Conservation (phyloP, 2,113 vertebrate genomes). For the Bucco capensis region DNA sequence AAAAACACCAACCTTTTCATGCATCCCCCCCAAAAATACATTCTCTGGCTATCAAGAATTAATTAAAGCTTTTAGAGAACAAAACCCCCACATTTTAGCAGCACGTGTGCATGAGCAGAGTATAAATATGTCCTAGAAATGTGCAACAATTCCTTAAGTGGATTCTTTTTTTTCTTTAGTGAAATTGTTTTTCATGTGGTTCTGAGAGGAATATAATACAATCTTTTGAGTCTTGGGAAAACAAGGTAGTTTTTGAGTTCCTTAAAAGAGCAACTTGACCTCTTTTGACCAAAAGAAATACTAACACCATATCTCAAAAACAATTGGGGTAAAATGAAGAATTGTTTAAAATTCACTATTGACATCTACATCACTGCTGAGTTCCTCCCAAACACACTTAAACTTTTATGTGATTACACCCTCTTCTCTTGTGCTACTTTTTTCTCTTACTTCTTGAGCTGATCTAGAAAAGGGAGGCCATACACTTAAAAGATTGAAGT, state of each 20-base stretch:
- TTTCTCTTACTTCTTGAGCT: background rate
- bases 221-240: background rate
- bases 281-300: background rate
- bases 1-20: background rate
- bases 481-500: background rate
- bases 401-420: background rate
- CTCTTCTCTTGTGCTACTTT: background rate
- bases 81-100: background rate
- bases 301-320: background rate
- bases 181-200: accelerated
- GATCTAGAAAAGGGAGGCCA: background rate
- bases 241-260: background rate
- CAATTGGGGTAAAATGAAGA: background rate
- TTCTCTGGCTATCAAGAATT: background rate
- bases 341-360: background rate
- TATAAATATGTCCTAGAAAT: background rate
- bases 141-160: background rate
- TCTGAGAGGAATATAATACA: background rate
- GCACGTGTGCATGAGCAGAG: background rate
- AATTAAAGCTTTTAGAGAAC: background rate
- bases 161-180: background rate
- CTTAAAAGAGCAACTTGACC: background rate
- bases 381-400: background rate
- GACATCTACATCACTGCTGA: background rate
- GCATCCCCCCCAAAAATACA: no score